These are phyloP conservation scores for Volucella zonaria DNA, from an alignment of 2,888 invertebrate genomes.

Conservation along the genomic window DNA sequence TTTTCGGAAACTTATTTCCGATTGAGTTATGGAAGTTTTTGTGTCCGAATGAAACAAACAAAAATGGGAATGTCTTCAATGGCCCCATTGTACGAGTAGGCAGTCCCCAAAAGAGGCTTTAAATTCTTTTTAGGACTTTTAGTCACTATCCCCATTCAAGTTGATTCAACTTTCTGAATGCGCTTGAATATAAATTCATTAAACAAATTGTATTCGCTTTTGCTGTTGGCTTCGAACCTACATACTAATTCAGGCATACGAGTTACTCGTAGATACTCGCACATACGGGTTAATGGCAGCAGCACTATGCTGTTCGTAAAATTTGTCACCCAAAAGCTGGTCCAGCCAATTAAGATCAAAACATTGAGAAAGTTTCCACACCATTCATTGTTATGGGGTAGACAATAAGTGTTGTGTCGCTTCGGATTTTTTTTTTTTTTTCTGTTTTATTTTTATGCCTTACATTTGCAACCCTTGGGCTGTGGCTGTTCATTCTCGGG, in stretches of 20 bases:
- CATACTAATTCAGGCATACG: no score
- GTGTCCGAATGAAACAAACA: background rate
- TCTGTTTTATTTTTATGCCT: conserved; percentile 1
- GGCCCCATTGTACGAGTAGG: background rate
- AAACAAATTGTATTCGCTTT: conserved; percentile 38
- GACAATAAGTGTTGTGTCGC: conserved; percentile 66
- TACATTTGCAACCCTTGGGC: conserved; percentile 47
- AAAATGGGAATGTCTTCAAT: conserved; percentile 16
- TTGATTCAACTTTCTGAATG: conserved; percentile 41
- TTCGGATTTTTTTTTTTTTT: conserved; percentile 35
- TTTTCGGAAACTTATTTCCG: conserved; percentile 54
- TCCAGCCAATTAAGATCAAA: conserved; percentile 67
- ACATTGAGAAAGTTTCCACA: conserved; percentile 66
- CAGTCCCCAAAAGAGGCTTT: conserved; percentile 41
- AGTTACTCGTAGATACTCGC: no score
- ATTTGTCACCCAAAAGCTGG: conserved; percentile 60
- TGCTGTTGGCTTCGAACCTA: no score
- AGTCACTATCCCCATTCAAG: background rate
- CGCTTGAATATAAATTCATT: conserved; percentile 60
- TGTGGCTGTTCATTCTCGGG: conserved; percentile 35
- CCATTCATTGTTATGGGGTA: conserved; percentile 64
- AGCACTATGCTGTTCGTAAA: background rate
- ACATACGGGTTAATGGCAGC: background rate
- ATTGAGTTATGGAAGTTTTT: conserved; percentile 70
- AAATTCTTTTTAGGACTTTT: conserved; percentile 52